phyloP scores from a whole-genome alignment of 2,888 invertebrate species.

The Brenthis ino region DNA sequence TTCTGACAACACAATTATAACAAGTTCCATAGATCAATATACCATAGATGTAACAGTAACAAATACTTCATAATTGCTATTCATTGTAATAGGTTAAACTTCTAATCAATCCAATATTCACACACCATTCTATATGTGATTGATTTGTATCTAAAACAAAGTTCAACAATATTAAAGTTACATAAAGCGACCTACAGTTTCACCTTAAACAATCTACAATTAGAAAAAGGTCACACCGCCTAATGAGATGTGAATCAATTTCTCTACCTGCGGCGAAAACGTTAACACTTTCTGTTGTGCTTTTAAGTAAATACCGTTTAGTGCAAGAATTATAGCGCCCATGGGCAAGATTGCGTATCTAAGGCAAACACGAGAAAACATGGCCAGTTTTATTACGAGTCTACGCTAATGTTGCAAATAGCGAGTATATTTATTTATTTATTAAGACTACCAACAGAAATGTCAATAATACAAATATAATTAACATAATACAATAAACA shows the following conservation, averaged over 20 bases:
- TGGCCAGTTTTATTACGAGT: background rate
- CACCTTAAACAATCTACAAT: constrained; percentile 58
- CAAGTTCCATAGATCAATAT: no score
- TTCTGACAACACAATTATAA: no score
- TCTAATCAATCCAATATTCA: constrained; percentile 3
- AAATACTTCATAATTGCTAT: background rate
- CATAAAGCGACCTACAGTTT: constrained; percentile 49
- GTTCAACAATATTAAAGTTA: constrained; percentile 39
- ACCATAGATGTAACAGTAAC: no score
- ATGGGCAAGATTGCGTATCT: constrained; percentile 10
- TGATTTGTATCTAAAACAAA: constrained; percentile 33
- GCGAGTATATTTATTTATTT: no score
- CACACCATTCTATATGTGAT: constrained; percentile 22
- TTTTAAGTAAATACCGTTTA: constrained; percentile 32
- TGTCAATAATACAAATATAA: no score
- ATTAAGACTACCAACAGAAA: no score
- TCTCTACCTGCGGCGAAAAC: constrained; percentile 47
- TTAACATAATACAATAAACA: no score
- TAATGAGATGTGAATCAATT: constrained; percentile 49
- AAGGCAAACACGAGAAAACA: constrained; percentile 12
- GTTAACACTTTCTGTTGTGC: constrained; percentile 33
- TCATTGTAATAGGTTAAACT: background rate
- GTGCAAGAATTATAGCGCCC: constrained; percentile 12
- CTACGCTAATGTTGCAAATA: constrained; percentile 4
- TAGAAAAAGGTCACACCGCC: constrained; percentile 48